phyloP scores from a whole-genome alignment of 2,113 vertebrate genomes.

The Toxotes jaculatrix region DNA sequence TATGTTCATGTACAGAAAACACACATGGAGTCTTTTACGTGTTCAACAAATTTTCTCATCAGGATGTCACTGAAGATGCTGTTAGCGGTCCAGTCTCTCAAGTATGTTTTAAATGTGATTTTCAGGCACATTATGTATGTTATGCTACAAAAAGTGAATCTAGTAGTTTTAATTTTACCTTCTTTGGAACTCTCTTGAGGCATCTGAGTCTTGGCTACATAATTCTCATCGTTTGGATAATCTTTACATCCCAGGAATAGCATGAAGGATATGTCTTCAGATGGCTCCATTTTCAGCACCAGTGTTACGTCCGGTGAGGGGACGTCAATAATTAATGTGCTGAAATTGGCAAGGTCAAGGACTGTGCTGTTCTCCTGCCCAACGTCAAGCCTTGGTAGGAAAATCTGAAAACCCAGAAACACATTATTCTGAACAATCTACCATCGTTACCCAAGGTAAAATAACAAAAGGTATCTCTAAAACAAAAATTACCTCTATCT shows the following conservation, averaged over 20 bases:
- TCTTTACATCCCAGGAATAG: conserved; percentile 88
- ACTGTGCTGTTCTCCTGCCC: conserved; percentile 82
- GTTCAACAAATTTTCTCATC: not conserved
- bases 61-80: not conserved
- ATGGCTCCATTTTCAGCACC: conserved; percentile 89
- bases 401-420: conserved; percentile 83
- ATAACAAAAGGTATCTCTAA: not conserved
- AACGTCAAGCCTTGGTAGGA: conserved; percentile 84
- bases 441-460: not conserved
- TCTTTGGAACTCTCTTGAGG: conserved; percentile 72
- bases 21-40: not conserved
- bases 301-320: conserved; percentile 85
- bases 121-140: not conserved
- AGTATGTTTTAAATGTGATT: not conserved
- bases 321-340: conserved; percentile 88
- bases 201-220: conserved; percentile 84
- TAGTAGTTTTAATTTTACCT: conserved; percentile 80
- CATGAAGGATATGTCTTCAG: conserved; percentile 83
- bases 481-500: conserved; percentile 88
- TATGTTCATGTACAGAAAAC: not conserved
- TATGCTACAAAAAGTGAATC: not conserved
- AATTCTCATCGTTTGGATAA: conserved; percentile 86
- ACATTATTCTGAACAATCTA: not conserved
- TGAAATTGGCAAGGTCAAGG: conserved; percentile 86
- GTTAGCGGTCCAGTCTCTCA: not conserved